Percentiles rank a stretch among this genome's conserved stretches.
Conservation (phyloP, 2,888 invertebrate species). For the Ormia ochracea region DNA sequence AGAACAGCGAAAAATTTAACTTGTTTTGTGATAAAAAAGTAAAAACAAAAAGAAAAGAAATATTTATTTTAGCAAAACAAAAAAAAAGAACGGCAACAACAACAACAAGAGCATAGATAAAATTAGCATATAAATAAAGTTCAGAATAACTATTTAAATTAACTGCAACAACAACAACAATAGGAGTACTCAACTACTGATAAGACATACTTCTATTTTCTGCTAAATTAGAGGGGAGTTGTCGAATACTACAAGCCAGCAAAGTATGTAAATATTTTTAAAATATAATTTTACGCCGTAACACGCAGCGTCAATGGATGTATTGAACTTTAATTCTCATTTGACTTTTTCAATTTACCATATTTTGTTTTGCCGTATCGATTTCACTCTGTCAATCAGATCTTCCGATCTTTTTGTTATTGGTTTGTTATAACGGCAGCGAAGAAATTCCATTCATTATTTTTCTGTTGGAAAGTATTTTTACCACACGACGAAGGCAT, state of each 20-base stretch:
- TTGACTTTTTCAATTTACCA: too few relatives aligned
- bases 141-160: background rate
- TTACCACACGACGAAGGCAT: too few relatives aligned
- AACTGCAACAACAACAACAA: background rate
- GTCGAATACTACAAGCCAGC: background rate
- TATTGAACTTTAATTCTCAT: too few relatives aligned
- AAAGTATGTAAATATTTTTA: constrained; percentile 20
- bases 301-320: too few relatives aligned
- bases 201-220: background rate
- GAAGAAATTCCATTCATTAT: too few relatives aligned
- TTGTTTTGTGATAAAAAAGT: constrained; percentile 36
- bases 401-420: too few relatives aligned
- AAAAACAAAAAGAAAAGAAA: constrained; percentile 40
- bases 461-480: too few relatives aligned
- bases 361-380: too few relatives aligned
- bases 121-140: constrained; percentile 7
- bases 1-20: background rate
- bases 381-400: too few relatives aligned
- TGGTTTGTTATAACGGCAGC: too few relatives aligned
- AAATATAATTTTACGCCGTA: background rate
- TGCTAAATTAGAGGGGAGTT: background rate
- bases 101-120: constrained; percentile 1
- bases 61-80: constrained; percentile 8
- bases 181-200: constrained; percentile 8
- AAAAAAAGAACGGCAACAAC: background rate